A percentile compares a stretch with the other conserved stretches of the same genome.
These are phyloP conservation scores for Cephalopholis sonnerati DNA, from an alignment of 2,113 vertebrate species.

Conservation along the genomic window DNA sequence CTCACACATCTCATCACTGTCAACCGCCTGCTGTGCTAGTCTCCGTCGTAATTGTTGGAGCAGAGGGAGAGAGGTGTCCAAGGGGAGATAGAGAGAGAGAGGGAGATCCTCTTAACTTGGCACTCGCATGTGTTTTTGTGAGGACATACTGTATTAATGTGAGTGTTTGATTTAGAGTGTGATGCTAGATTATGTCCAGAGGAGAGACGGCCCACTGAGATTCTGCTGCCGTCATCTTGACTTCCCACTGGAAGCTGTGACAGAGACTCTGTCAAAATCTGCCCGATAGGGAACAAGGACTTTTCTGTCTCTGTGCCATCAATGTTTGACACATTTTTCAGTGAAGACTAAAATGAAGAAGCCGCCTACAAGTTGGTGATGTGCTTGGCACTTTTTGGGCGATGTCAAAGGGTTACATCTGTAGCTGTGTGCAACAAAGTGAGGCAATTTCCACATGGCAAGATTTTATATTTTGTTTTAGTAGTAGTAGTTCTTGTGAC, in stretches of 20 bases:
- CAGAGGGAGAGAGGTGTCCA: slow-evolving; percentile 38
- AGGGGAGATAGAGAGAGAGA: not conserved
- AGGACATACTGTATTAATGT: slow-evolving; percentile 17
- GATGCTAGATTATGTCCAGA: slow-evolving; percentile 52
- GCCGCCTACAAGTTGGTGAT: not conserved
- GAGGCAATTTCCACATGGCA: not conserved
- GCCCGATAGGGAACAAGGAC: slow-evolving; percentile 8
- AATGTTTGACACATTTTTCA: slow-evolving; percentile 46
- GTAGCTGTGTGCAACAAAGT: not conserved
- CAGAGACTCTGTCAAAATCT: slow-evolving; percentile 45
- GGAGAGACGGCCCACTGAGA: slow-evolving; percentile 55
- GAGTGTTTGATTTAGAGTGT: slow-evolving; percentile 47
- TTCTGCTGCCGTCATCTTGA: slow-evolving; percentile 42
- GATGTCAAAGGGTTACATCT: slow-evolving; percentile 4
- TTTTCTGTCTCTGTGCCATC: slow-evolving; percentile 39
- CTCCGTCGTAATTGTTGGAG: slow-evolving; percentile 32
- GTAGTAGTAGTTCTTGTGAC: not conserved
- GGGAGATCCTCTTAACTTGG: slow-evolving; percentile 24
- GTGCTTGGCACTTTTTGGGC: not conserved
- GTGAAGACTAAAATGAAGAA: slow-evolving; percentile 36
- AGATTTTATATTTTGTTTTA: not conserved
- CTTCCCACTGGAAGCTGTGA: slow-evolving; percentile 48
- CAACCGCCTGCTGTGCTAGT: slow-evolving; percentile 57
- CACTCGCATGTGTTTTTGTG: slow-evolving; percentile 27
- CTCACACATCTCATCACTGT: slow-evolving; percentile 63